These are phyloP conservation scores for Acanthis flammea DNA, from an alignment of 2,797 vertebrate genomes.

Conservation along the genomic window DNA sequence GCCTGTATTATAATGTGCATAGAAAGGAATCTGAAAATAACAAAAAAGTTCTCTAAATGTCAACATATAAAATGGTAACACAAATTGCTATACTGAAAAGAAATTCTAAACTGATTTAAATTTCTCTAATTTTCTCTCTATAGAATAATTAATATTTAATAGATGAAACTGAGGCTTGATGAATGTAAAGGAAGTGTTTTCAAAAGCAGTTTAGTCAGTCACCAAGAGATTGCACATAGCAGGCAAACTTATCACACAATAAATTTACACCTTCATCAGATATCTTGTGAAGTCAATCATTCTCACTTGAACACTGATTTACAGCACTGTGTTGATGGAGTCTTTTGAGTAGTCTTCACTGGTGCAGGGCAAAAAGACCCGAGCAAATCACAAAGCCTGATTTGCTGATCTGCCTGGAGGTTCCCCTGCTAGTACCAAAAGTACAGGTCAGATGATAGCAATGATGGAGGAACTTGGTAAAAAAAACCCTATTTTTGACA, in stretches of 20 bases:
- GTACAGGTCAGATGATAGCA: not conserved
- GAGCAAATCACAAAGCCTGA: not conserved
- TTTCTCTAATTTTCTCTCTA: not conserved
- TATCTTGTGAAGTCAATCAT: not conserved
- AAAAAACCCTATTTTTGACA: not conserved
- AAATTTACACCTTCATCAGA: not conserved
- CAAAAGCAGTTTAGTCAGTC: not conserved
- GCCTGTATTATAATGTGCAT: not conserved
- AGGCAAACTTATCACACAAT: not conserved
- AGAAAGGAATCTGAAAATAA: not conserved
- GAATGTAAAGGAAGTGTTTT: not conserved
- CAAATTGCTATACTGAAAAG: not conserved
- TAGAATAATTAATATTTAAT: not conserved
- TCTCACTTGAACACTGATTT: not conserved
- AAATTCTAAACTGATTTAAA: not conserved
- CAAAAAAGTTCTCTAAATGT: not conserved
- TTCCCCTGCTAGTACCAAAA: not conserved
- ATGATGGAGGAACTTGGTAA: not conserved
- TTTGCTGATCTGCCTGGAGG: not conserved
- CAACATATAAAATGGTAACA: conserved; percentile 13
- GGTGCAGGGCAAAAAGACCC: not conserved
- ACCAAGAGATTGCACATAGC: not conserved
- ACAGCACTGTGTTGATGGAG: not conserved
- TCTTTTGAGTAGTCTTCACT: not conserved
- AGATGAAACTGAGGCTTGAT: not conserved